Percentiles rank a stretch among this genome's conserved stretches.
phyloP scores from a whole-genome alignment of 2,888 invertebrate species.

The Scaptomyza reducta region DNA sequence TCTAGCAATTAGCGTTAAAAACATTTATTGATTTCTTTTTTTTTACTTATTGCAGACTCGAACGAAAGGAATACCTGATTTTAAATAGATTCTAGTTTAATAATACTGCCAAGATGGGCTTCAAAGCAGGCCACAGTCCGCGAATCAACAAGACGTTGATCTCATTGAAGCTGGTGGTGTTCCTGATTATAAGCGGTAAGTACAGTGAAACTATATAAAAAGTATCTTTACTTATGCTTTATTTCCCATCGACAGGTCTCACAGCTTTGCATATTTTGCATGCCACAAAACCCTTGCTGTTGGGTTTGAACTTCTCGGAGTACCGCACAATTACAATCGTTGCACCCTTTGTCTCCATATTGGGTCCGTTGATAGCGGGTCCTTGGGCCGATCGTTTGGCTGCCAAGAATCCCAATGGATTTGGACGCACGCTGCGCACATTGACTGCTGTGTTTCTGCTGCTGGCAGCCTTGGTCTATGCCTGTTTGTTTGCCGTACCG shows the following conservation, averaged over 20 bases:
- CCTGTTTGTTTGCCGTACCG: constrained; percentile 88
- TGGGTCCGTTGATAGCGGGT: constrained; percentile 91
- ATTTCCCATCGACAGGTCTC: constrained; percentile 86
- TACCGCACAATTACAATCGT: constrained; percentile 91
- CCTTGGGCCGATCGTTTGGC: constrained; percentile 89
- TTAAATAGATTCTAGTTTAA: constrained; percentile 5
- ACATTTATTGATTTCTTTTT: background rate
- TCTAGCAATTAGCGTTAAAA: background rate
- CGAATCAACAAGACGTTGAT: constrained; percentile 89
- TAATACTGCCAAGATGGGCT: constrained; percentile 73
- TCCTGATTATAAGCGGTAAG: constrained; percentile 91
- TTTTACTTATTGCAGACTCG: constrained; percentile 11
- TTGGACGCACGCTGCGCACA: constrained; percentile 88
- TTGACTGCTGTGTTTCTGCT: constrained; percentile 89
- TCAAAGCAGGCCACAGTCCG: constrained; percentile 80
- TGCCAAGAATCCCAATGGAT: constrained; percentile 81
- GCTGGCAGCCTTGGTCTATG: constrained; percentile 89
- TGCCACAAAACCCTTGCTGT: constrained; percentile 86
- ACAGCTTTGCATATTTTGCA: constrained; percentile 93
- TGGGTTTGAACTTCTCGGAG: constrained; percentile 90
- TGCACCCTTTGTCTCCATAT: constrained; percentile 90
- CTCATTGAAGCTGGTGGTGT: constrained; percentile 91
- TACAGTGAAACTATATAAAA: constrained; percentile 10
- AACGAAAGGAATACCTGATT: constrained; percentile 9
- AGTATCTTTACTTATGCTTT: background rate